Base-by-base conservation (phyloP, 1,140 invertebrate genomes). In the Scaptodrosophila lebanonensis region DNA sequence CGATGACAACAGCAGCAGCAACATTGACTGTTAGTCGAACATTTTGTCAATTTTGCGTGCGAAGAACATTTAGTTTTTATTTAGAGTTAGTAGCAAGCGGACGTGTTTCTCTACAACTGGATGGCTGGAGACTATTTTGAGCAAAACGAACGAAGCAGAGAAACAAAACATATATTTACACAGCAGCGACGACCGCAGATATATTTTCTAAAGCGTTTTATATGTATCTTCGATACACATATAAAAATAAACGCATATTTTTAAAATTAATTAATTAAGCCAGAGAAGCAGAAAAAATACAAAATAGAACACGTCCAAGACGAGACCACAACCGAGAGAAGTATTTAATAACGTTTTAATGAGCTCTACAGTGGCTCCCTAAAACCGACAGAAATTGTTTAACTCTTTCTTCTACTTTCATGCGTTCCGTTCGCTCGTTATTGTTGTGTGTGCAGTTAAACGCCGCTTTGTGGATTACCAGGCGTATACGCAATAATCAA, bases 11-110 rank as follows among this genome's bases (percentile, higher is more conserved):
- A 20, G 50, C 25, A 48, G 52, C 3, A n/a, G 4, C 33, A 36
- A 36, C 33, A 11, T 36, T 8, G 8, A 25, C 22, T 8, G 22
- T 3, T 25, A 38, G 40, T 29, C 13, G 61, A 50, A 58, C 47
- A 57, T 76, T 82, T 83, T 83, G 76, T 62, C 76, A 83, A 68
- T 77, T 82, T 75, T 53, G 32, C 38, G 61, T 57, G 68, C 33
- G 50, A 22, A 36, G 62, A 83, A 60, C 68, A 65, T 68, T 77
- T 67, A 85, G 84, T 83, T 85, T 77, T 73, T 60, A 83, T 73
- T 83, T 84, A 85, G 84, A 84, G 68, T 84, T 86, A 85, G 79
- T 75, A 72, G 76, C 64, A 75, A 83, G 79, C 75, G 79, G 84
- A 86, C 71, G 76, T 83, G 77, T 66, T 71, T 69, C 66, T 70